phyloP scores from a whole-genome alignment of 2,888 invertebrate species.

The Chymomyza caudatula region DNA sequence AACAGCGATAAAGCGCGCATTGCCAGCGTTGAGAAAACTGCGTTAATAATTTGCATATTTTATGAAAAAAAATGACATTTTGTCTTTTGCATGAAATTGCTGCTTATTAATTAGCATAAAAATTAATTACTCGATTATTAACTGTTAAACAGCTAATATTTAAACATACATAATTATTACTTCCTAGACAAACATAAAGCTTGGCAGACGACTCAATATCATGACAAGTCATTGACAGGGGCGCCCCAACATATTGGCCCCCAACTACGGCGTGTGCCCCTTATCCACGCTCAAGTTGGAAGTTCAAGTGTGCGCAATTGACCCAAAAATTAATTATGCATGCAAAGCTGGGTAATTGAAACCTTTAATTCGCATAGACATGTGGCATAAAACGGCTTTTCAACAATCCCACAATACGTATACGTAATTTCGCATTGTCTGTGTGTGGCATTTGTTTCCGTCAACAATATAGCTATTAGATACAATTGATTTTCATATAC shows the following conservation, averaged over 20 bases:
- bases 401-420: neutral
- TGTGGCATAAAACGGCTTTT: neutral
- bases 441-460: constrained; percentile 48
- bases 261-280: constrained; percentile 1
- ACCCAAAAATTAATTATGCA: constrained; percentile 72
- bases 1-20: constrained; percentile 9
- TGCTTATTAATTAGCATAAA: neutral
- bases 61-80: neutral
- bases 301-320: constrained; percentile 70
- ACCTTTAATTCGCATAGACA: constrained; percentile 38
- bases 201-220: neutral
- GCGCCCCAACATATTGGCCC: too few species aligned
- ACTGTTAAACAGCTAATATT: neutral
- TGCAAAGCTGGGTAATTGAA: constrained; percentile 60
- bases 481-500: constrained; percentile 57
- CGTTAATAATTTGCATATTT: neutral
- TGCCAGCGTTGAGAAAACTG: neutral
- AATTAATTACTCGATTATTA: neutral
- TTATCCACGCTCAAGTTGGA: constrained; percentile 42
- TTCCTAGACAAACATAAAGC: neutral
- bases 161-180: neutral
- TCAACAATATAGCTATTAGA: constrained; percentile 66
- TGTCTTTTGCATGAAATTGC: neutral
- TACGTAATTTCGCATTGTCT: constrained; percentile 5
- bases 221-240: neutral